phyloP scores from a whole-genome alignment of 2,797 vertebrate species.

The Pseudopleuronectes americanus region DNA sequence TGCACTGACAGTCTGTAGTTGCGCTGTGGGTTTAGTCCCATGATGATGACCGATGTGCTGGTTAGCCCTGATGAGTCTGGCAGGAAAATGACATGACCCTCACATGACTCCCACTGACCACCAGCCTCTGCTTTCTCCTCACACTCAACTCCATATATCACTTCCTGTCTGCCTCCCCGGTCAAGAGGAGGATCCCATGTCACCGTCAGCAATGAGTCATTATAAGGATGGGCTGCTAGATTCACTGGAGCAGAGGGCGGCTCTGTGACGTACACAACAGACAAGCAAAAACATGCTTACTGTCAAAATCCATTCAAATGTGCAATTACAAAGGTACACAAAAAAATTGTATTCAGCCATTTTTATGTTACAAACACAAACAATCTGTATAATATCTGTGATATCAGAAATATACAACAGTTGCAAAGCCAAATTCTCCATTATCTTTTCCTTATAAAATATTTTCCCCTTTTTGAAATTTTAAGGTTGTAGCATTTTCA shows the following conservation, averaged over 20 bases:
- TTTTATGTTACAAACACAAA: not conserved
- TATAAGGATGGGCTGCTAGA: constrained; percentile 35
- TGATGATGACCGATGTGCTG: constrained; percentile 51
- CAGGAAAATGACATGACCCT: constrained; percentile 26
- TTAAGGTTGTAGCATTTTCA: not conserved
- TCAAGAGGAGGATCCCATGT: constrained; percentile 72
- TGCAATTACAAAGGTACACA: not conserved
- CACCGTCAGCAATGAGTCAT: constrained; percentile 49
- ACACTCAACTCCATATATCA: constrained; percentile 67
- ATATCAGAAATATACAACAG: too few species aligned
- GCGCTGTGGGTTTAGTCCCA: constrained; percentile 48
- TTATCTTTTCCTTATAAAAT: too few species aligned
- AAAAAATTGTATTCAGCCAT: not conserved
- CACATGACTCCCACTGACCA: constrained; percentile 59
- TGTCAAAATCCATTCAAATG: not conserved
- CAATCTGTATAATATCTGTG: not conserved
- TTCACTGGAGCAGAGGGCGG: constrained; percentile 74
- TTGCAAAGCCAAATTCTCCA: too few species aligned
- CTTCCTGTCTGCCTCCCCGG: constrained; percentile 64
- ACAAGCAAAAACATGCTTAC: not conserved
- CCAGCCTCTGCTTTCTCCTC: constrained; percentile 34
- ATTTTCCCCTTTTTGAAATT: not conserved
- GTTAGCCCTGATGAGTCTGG: constrained; percentile 33
- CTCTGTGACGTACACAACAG: constrained; percentile 50
- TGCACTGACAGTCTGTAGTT: constrained; percentile 69